Evolutionary conservation across 2,797 vertebrate species (phyloP), one percentile per base, ranked within the genome.

Genomic region (Oryzias sinensis): DNA sequence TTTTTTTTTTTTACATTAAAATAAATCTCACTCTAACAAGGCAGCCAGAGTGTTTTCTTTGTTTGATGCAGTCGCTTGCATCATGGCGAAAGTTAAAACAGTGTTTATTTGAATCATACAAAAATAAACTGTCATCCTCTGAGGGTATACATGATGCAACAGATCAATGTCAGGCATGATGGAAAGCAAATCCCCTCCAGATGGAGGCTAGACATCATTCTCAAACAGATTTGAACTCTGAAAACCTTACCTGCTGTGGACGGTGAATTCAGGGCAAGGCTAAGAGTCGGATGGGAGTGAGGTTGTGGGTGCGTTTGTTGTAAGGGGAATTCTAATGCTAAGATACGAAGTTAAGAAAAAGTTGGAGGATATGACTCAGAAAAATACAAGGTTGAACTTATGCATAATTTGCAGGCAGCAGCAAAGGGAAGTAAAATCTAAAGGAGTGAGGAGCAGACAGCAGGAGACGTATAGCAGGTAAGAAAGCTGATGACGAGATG

Each of bases 111-210:
- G 50, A 52, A 69, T 69, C 65, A 62, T 41, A 64, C 49, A 44
- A 72, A 68, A 76, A 76, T 71, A 79, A 74, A 57, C 63, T 53
- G 43, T 42, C 37, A 22, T 55, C 70, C 66, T 73, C 63, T 49
- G 59, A 52, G 50, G 64, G 45, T 15, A 9, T 20, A 24, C 48
- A 58, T 67, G 70, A 71, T 54, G 54, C 73, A 80, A 83, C 22
- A 22, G 59, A 83, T 79, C 72, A 65, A 69, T 76, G 60, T 76
- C 67, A 72, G 62, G 46, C 54, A 59, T 51, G 63, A 68, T 49
- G 24, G 68, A 68, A 68, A 62, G 81, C 63, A 67, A 62, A 61
- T 65, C 72, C 20, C 11, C 2, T 56, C 75, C 77, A 79, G 65
- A 76, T 79, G 58, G 14, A 5, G 33, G 49, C 15, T 63, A 53